Percentiles rank a stretch among this genome's conserved stretches.
These are phyloP conservation scores for Trimorus sp. DNA, from an alignment of 2,888 invertebrate species.

Conservation along the genomic window DNA sequence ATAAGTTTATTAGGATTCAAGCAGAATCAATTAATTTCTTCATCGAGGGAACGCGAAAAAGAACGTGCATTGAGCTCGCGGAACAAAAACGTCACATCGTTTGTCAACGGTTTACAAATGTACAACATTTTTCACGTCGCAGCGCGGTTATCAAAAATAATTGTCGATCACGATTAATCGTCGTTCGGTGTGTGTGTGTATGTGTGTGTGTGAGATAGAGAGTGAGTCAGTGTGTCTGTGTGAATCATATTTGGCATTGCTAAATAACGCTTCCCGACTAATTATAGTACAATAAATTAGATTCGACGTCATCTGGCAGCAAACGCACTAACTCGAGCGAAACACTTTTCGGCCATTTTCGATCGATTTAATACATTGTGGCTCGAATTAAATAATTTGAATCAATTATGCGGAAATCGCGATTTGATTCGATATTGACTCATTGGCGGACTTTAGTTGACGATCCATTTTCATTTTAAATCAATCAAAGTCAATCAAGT, in stretches of 20 bases:
- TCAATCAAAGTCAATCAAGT: too few relatives aligned
- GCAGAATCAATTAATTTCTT: too few relatives aligned
- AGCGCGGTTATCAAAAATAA: conserved; percentile 56
- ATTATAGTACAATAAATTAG: conserved; percentile 39
- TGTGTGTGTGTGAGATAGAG: neutral
- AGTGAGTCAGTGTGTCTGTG: conserved; percentile 9
- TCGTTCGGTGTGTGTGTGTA: conserved; percentile 14
- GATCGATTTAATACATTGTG: neutral
- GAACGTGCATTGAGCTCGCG: conserved; percentile 49
- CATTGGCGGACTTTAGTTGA: too few relatives aligned
- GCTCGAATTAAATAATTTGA: too few relatives aligned
- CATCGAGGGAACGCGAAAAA: conserved; percentile 8
- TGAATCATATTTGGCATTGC: conserved; percentile 39
- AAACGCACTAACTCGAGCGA: conserved; percentile 11
- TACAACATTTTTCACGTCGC: conserved; percentile 36
- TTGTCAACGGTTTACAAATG: conserved; percentile 53
- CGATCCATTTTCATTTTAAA: too few relatives aligned
- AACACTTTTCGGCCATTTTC: neutral
- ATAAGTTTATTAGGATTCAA: too few relatives aligned
- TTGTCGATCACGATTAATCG: conserved; percentile 41
- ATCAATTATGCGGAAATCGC: too few relatives aligned
- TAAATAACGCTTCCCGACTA: conserved; percentile 27
- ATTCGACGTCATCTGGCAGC: conserved; percentile 19
- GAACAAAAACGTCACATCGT: conserved; percentile 48
- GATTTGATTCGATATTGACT: too few relatives aligned